Base-by-base conservation (phyloP, 2,888 invertebrate species). In the Pammene aurita region DNA sequence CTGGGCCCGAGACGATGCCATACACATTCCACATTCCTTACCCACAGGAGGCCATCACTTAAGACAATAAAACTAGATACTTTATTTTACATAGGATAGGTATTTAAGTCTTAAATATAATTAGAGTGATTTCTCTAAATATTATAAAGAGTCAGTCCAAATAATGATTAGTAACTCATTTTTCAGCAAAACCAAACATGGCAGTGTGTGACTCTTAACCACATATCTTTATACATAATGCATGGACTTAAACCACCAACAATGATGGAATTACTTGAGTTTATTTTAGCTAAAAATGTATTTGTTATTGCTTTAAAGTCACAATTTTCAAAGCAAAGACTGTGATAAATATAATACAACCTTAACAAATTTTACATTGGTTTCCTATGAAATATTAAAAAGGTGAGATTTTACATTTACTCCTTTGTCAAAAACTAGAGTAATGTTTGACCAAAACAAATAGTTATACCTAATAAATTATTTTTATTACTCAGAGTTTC, bases 361-460 rank as follows among this genome's bases (percentile, higher is more conserved):
- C 18, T 52, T 60, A 66, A 66, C 61, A 69, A 58, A 68, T 56
- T 7, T 13, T 55, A 55, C 54, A 63, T 71, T 67, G 69, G 70
- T 73, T 77, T 75, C 74, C 79, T 79, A 79, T 80, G 42, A 44
- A 26, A 58, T 70, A 69, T 72, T 65, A 54, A 71, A 72, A 65
- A 61, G n/a, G 64, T 54, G 71, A 63, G 50, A 67, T 55, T 54
- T 61, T 14, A 61, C n/a, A 52, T 38, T 62, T 41, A 18, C 11
- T n/a, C 14, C 26, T 10, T 66, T 60, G 46, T 57, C 41, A 56
- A 38, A 5, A 56, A 62, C 62, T 61, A 66, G 16, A 62, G 61
- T 62, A 63, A 63, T 70, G 57, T 62, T 48, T 34, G 41, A 50
- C 66, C 42, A 60, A n/a, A 38, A 65, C 65, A 55, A 46, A 50